Base-by-base conservation (phyloP, 2,113 vertebrate genomes). In the Albula goreensis region DNA sequence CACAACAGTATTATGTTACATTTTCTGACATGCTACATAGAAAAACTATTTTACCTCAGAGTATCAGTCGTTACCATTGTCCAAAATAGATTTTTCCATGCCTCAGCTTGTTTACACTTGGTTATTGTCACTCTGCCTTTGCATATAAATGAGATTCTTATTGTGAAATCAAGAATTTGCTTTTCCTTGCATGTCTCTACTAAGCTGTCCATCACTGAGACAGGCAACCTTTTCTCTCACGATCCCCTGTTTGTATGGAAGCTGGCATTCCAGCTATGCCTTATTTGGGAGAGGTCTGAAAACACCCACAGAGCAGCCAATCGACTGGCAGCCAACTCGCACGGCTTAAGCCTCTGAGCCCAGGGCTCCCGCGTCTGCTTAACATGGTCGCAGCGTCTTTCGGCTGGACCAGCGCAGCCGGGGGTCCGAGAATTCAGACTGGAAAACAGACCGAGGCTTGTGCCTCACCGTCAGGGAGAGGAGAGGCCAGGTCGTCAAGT, bases 191-290 rank as follows among this genome's bases (percentile, higher is more conserved):
- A 89, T 92, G 93, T 88, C 85, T 91, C 90, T 90, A 85, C 90
- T 81, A 88, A 91, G 89, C 91, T 85, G 90, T 92, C 92, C 80
- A 84, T 93, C 92, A 92, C 53, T 63, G 92, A 93, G 91, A 88
- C 92, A 91, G 91, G 51, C 88, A 88, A 91, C 86, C 91, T 90
- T 88, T 88, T 90, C 87, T 91, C 85, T 85, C 78, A 85, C 91
- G 86, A 85, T 49, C 70, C 89, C 87, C 90, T 91, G 92, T 90
- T 90, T 89, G 92, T 92, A 90, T 89, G 93, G 89, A 91, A 89
- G 86, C 87, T 93, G 91, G 93, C 92, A 95, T 95, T 95, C 91
- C 93, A 95, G 90, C 92, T 91, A 94, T 92, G 94, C 93, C 92
- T 91, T 87, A 87, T 90, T 92, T 83, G 91, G 91, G 88, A 91